Evolutionary conservation across 2,113 vertebrate species (phyloP), one percentile per base, ranked within the genome.

Genomic region (Pseudorectes ferrugineus): DNA sequence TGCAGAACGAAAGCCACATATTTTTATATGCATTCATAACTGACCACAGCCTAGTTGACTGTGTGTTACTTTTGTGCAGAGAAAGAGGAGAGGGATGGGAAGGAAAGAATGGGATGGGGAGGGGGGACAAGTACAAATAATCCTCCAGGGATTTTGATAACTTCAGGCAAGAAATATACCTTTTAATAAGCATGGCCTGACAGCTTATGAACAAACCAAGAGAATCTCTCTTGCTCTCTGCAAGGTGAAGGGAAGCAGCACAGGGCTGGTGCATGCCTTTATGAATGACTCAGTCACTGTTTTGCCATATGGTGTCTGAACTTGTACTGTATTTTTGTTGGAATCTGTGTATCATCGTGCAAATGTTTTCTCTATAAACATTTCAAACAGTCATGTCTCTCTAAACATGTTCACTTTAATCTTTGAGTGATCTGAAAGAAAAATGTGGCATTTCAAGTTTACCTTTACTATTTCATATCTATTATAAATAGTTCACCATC

Each of bases 291-390:
- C 90, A 93, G 94, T 97, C 96, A 90, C 89, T 85, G 15, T 93
- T 95, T 95, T 90, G 81, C 97, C 96, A 97, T 93, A 85, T 97
- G 97, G 95, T 93, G 90, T 95, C 96, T 96, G 93, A 96, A 84
- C 95, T 96, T 91, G 82, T 61, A 54, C 87, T 94, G 36, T 97
- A 80, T 97, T 98, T 97, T 94, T 95, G 73, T 97, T 97, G 96
- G 95, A 96, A 89, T 96, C 86, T 96, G 16, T 85, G 71, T 93
- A 94, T 96, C 92, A 95, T 97, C 93, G 94, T 93, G 93, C 68
- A 97, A 97, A 89, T 97, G 67, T 97, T 98, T 98, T 97, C 91
- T 97, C 80, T 97, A 75, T 97, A 97, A 97, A 98, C 97, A 97
- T 98, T 98, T 98, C 95, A 97, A 96, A 91, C 85, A 94, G 70